These are phyloP conservation scores for Meles meles DNA, from an alignment of 2,113 vertebrate genomes.

Conservation along the genomic window DNA sequence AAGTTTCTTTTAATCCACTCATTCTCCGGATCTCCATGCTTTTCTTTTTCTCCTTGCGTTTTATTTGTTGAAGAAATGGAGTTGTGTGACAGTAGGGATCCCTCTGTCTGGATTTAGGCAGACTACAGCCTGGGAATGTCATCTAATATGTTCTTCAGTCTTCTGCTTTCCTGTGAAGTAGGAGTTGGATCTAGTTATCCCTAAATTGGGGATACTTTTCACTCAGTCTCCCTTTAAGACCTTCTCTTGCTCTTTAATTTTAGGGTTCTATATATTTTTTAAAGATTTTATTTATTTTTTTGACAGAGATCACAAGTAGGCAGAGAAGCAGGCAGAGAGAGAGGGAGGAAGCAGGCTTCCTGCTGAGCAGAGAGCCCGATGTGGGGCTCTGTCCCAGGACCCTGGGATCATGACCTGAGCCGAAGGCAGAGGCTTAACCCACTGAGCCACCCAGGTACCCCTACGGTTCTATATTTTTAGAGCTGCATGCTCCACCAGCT, in stretches of 20 bases:
- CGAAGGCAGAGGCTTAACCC: too few relatives aligned
- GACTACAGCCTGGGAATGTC: neutral
- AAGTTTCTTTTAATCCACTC: neutral
- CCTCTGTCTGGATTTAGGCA: neutral
- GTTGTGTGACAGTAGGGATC: neutral
- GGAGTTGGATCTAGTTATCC: neutral
- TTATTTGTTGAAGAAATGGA: neutral
- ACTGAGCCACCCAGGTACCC: too few relatives aligned
- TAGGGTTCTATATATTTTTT: neutral
- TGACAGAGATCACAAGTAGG: too few relatives aligned
- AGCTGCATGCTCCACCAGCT: neutral
- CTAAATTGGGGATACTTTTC: neutral
- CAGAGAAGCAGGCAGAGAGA: too few relatives aligned
- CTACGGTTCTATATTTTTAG: neutral
- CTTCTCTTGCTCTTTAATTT: neutral
- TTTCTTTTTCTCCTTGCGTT: neutral
- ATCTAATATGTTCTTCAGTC: neutral
- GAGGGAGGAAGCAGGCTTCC: too few relatives aligned
- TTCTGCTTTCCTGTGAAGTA: neutral
- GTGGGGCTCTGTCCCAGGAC: too few relatives aligned
- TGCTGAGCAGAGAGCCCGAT: too few relatives aligned
- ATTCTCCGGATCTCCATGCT: neutral
- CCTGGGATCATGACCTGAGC: too few relatives aligned
- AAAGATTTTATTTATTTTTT: too few relatives aligned
- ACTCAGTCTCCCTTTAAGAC: neutral